phyloP scores from a whole-genome alignment of 2,888 invertebrate species.

The Cataglyphis albicans region DNA sequence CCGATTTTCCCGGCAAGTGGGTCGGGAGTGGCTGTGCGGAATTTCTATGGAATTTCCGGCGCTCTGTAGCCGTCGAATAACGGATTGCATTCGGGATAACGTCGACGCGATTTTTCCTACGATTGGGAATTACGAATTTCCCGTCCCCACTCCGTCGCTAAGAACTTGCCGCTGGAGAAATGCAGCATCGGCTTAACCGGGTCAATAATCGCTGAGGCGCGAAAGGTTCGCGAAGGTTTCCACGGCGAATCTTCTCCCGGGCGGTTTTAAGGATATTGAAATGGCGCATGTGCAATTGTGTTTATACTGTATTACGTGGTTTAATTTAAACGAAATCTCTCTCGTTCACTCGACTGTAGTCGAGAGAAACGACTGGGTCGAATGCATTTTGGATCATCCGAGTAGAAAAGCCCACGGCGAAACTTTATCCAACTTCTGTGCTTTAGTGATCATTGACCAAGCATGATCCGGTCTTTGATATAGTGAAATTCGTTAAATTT shows the following conservation, averaged over 20 bases:
- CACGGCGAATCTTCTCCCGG: neutral
- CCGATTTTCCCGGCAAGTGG: constrained; percentile 45
- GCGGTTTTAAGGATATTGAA: neutral
- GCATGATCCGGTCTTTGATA: neutral
- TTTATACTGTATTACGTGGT: neutral
- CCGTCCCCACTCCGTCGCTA: neutral
- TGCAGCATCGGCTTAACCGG: neutral
- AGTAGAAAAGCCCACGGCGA: constrained; percentile 27
- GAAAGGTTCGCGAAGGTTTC: neutral
- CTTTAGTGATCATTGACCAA: constrained; percentile 18
- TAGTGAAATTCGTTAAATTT: constrained; percentile 11
- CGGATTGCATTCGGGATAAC: constrained; percentile 52
- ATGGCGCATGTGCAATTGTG: neutral
- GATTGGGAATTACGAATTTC: constrained; percentile 32
- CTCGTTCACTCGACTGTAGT: neutral
- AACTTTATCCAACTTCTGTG: constrained; percentile 15
- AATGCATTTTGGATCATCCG: neutral
- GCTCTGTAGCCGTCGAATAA: constrained; percentile 43
- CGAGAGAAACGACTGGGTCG: neutral
- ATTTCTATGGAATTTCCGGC: constrained; percentile 40
- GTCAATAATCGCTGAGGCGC: constrained; percentile 23
- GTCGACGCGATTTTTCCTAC: constrained; percentile 52
- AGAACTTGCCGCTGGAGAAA: neutral
- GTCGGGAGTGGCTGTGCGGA: constrained; percentile 46
- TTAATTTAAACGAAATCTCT: constrained; percentile 24